Conservation (phyloP, 1,140 invertebrate species). For the Dreissena rostriformis region DNA sequence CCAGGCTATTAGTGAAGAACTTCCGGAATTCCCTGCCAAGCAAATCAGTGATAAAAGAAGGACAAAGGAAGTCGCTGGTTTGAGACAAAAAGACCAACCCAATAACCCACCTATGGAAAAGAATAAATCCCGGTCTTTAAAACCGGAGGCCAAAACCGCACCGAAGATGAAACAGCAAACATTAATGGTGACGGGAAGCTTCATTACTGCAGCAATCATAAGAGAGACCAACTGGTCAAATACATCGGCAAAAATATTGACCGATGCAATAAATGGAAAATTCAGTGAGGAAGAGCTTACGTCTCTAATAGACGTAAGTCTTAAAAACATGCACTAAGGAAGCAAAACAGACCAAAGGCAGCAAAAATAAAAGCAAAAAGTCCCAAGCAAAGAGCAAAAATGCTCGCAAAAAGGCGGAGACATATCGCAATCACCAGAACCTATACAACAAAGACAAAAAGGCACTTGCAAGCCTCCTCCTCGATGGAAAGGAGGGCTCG, state of each 20-base stretch:
- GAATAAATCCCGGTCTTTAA: too few species aligned
- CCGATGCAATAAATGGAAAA: background rate
- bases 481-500: conserved; percentile 12
- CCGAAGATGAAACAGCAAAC: too few species aligned
- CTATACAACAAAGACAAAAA: conserved; percentile 12
- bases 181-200: too few species aligned
- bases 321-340: background rate
- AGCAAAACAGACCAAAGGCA: background rate
- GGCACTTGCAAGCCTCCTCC: background rate
- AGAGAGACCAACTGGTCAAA: background rate
- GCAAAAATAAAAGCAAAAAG: background rate
- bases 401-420: background rate
- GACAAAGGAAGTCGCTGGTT: background rate
- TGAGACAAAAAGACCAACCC: too few species aligned
- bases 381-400: background rate
- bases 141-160: too few species aligned
- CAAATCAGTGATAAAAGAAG: background rate
- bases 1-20: background rate
- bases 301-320: background rate
- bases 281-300: background rate
- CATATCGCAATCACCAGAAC: background rate
- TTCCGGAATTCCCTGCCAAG: background rate
- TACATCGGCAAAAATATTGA: background rate
- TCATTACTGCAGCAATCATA: background rate
- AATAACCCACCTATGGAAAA: too few species aligned